These are phyloP conservation scores for Petrophora chlorosata DNA, from an alignment of 2,888 invertebrate genomes.

Conservation along the genomic window DNA sequence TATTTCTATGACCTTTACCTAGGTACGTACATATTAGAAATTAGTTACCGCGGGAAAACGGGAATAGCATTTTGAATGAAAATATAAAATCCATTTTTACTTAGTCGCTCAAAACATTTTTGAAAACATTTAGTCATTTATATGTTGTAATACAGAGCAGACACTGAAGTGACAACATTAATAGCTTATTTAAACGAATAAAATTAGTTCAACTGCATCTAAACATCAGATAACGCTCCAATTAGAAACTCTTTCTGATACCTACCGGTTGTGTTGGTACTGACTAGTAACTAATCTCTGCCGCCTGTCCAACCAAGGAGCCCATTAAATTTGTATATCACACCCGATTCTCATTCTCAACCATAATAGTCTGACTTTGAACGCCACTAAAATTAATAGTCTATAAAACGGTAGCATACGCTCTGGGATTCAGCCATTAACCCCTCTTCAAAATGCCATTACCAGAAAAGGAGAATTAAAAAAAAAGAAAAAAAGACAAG, in stretches of 20 bases:
- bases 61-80: no score
- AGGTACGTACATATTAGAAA: no score
- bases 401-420: conserved; percentile 75
- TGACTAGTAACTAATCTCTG: no score
- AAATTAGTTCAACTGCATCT: background rate
- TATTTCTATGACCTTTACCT: no score
- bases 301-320: conserved; percentile 30
- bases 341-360: conserved; percentile 39
- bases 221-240: conserved; percentile 2
- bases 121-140: no score
- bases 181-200: conserved; percentile 4
- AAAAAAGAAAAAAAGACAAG: conserved; percentile 37
- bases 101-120: no score
- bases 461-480: conserved; percentile 45
- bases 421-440: conserved; percentile 61
- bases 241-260: conserved; percentile 45
- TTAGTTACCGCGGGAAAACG: no score
- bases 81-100: no score
- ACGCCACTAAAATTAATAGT: conserved; percentile 62
- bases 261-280: no score
- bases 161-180: background rate
- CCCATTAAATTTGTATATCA: conserved; percentile 41
- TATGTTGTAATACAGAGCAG: background rate
- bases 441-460: conserved; percentile 66
- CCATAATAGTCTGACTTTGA: conserved; percentile 42